Percentiles rank a stretch among this genome's conserved stretches.
Evolutionary conservation across 2,113 vertebrate genomes (phyloP).

Genomic region (Conger conger): DNA sequence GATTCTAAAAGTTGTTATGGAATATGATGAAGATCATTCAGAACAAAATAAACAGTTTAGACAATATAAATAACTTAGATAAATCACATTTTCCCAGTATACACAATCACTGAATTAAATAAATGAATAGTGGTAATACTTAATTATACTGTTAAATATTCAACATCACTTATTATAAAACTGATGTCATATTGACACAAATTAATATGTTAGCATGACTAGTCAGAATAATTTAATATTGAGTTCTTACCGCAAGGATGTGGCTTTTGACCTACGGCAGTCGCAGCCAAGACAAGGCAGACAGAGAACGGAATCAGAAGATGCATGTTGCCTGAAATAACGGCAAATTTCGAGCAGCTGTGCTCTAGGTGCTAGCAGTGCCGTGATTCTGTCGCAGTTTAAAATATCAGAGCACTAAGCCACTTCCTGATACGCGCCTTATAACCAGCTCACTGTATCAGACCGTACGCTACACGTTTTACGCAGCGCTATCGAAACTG

Average conservation of each 20-base stretch:
- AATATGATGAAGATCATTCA: not conserved
- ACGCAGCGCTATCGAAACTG: no score
- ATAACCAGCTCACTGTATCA: no score
- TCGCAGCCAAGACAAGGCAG: slow-evolving; percentile 24
- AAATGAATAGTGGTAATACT: not conserved
- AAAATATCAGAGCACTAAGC: not conserved
- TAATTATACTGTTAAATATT: not conserved
- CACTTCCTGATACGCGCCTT: not conserved
- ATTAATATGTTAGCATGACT: not conserved
- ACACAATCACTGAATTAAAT: not conserved
- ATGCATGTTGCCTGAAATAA: slow-evolving; percentile 30
- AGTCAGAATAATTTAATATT: not conserved
- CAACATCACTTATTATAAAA: not conserved
- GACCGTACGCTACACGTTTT: no score
- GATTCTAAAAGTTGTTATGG: slow-evolving; percentile 26
- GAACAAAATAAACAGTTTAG: not conserved
- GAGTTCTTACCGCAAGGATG: slow-evolving; percentile 45
- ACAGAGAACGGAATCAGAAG: slow-evolving; percentile 20
- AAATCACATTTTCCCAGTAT: not conserved
- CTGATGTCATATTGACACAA: not conserved
- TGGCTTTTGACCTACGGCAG: slow-evolving; percentile 27
- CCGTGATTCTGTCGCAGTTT: not conserved
- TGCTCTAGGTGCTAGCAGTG: not conserved
- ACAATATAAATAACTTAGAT: not conserved
- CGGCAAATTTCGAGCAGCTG: not conserved